Evolutionary conservation across 2,888 invertebrate species (phyloP).

Genomic region (Cinara cedri): DNA sequence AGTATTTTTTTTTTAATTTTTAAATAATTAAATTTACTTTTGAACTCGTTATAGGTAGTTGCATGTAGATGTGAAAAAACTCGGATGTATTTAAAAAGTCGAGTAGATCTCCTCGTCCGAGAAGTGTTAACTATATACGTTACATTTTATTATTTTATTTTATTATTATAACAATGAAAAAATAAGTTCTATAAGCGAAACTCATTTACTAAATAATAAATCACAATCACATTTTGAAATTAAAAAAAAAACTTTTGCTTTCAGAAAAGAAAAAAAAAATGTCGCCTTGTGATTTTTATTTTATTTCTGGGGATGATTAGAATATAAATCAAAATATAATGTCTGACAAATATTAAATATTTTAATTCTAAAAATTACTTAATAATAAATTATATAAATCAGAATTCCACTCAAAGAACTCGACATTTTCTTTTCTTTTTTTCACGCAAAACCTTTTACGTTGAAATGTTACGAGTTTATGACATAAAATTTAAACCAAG

Average conservation of each 20-base stretch:
- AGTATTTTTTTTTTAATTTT: no score
- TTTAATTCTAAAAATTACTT: slow-evolving; percentile 21
- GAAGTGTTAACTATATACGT: no score
- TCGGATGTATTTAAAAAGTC: no score
- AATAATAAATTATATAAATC: not conserved
- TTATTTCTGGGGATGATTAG: not conserved
- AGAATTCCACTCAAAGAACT: not conserved
- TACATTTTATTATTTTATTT: no score
- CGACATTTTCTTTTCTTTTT: not conserved
- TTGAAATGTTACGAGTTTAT: not conserved
- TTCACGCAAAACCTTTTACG: not conserved
- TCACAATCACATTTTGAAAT: slow-evolving; percentile 1
- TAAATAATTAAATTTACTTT: no score
- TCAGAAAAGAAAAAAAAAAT: not conserved
- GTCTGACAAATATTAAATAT: not conserved
- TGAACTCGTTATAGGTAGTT: no score
- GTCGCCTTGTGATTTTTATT: slow-evolving; percentile 9
- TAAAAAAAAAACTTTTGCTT: slow-evolving; percentile 24
- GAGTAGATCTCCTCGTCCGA: no score
- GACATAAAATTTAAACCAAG: not conserved
- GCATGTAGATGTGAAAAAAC: no score
- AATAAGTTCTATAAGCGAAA: not conserved
- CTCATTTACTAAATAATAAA: slow-evolving; percentile 10
- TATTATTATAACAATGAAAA: no score
- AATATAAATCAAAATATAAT: slow-evolving; percentile 11